Base-by-base conservation (phyloP, 2,797 vertebrate genomes). In the Triplophysa bombifrons region DNA sequence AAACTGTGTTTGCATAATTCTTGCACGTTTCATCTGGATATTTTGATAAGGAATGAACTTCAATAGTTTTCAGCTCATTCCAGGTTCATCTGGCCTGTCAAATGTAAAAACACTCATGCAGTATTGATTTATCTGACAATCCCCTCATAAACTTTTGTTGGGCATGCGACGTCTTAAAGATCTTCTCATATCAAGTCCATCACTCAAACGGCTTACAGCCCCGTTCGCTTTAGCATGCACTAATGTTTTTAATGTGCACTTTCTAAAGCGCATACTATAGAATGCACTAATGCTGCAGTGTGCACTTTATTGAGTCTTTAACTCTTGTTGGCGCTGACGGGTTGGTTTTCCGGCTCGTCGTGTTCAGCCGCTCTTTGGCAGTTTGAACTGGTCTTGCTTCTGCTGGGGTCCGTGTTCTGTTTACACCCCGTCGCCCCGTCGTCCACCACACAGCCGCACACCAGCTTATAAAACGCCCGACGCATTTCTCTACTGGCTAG, bases 401-500 rank as follows among this genome's bases (percentile, higher is more conserved):
- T 93, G 93, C 95, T 70, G 88, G 92, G 11, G 91, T 94, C 93
- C 78, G 85, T 6, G 80, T 93, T 86, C 85, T 91, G 88, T 88
- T 84, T 84, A 93, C 94, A 41, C 80, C 88, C 86, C 3, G 77
- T 85, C 30, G 73, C 66, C 0, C 63, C 90, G 3, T 86, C 87
- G 81, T 82, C 89, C 82, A 87, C 88, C 82, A 96, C 90, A 78
- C 93, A 90, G 30, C 89, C 91, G 20, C 97, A 98, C 53, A 96
- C 91, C 76, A 98, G 91, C 11, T 92, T 91, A 77, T 97, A 92
- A 90, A 98, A 98, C 76, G 96, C 96, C 1, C 94, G 90, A 2
- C 98, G 93, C 97, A 99, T 98, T 90, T 98, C 96, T 46, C 95
- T 95, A 87, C 97, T 99, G 72, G 96, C 96, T 90, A 99, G 89